phyloP scores from a whole-genome alignment of 1,140 invertebrate species.

The Ptiloglossa arizonensis region DNA sequence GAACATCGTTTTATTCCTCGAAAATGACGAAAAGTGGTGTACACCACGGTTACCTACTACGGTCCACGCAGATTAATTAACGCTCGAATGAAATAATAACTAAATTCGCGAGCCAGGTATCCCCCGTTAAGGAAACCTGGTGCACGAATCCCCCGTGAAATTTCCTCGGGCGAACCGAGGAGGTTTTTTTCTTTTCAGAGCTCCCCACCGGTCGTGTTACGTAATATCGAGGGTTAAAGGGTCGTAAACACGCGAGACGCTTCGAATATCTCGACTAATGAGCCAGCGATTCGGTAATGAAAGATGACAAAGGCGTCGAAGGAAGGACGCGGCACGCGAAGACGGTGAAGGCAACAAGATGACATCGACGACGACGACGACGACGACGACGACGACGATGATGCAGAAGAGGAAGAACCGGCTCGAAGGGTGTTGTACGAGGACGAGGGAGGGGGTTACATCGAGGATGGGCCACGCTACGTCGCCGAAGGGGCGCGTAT shows the following conservation, averaged over 20 bases:
- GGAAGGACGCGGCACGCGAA: background rate
- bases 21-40: no score
- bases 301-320: background rate
- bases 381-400: slow-evolving; percentile 25
- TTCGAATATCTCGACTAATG: background rate
- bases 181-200: no score
- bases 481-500: slow-evolving; percentile 70
- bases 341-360: slow-evolving; percentile 27
- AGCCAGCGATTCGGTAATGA: slow-evolving; percentile 1
- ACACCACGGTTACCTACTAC: no score
- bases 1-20: no score
- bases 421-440: slow-evolving; percentile 33
- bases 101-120: no score
- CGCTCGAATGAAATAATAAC: no score
- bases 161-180: no score
- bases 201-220: no score
- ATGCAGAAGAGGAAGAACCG: slow-evolving; percentile 37
- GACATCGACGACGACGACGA: slow-evolving; percentile 30
- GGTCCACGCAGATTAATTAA: no score
- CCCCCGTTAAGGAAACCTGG: no score
- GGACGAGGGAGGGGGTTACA: background rate
- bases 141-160: no score
- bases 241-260: background rate
- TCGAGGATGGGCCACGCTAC: slow-evolving; percentile 56
- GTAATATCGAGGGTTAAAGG: background rate